phyloP scores from a whole-genome alignment of 2,888 invertebrate species.

The Strigamia crassipes region DNA sequence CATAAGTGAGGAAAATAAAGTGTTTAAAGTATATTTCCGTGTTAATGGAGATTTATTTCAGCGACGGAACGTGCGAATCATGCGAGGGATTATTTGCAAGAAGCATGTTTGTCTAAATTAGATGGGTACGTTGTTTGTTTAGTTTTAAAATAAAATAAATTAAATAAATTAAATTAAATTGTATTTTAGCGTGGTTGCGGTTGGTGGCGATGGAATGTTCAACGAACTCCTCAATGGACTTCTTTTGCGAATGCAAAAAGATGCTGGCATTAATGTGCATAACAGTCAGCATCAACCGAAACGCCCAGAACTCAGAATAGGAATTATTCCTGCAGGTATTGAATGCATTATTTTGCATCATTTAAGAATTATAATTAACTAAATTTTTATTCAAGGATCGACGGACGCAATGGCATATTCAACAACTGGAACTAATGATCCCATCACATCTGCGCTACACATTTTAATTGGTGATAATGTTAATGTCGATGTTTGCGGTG shows the following conservation, averaged over 20 bases:
- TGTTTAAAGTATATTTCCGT: background rate
- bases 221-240: slow-evolving; percentile 78
- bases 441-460: slow-evolving; percentile 78
- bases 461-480: slow-evolving; percentile 75
- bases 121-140: slow-evolving; percentile 60
- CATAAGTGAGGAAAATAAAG: slow-evolving; percentile 54
- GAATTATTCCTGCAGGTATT: slow-evolving; percentile 71
- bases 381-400: slow-evolving; percentile 58
- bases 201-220: slow-evolving; percentile 87
- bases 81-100: slow-evolving; percentile 69
- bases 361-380: background rate
- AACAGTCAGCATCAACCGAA: slow-evolving; percentile 63
- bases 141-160: background rate
- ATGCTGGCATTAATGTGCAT: slow-evolving; percentile 64
- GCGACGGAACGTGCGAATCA: slow-evolving; percentile 77
- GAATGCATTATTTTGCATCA: background rate
- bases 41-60: slow-evolving; percentile 23
- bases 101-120: slow-evolving; percentile 55
- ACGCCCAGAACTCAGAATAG: slow-evolving; percentile 65
- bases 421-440: slow-evolving; percentile 78
- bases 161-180: slow-evolving; percentile 37
- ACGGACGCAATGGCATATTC: slow-evolving; percentile 80
- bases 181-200: slow-evolving; percentile 73
- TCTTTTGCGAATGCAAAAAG: slow-evolving; percentile 65
- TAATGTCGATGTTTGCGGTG: slow-evolving; percentile 76